Conservation (phyloP, 2,797 vertebrate species). For the Pipistrellus nathusii region DNA sequence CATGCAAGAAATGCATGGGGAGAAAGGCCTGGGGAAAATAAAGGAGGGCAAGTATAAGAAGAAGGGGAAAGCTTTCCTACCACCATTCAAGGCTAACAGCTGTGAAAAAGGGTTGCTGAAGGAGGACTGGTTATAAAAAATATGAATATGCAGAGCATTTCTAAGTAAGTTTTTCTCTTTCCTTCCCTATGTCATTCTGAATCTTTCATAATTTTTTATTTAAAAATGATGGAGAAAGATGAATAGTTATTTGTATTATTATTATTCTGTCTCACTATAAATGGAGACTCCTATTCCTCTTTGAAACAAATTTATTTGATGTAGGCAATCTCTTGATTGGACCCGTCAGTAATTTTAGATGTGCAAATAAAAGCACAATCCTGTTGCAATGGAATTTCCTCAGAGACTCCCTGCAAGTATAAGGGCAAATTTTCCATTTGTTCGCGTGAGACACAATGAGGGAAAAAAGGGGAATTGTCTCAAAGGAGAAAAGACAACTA, state of each 20-base stretch:
- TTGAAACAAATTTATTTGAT: not conserved
- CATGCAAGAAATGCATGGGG: not conserved
- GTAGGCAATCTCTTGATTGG: not conserved
- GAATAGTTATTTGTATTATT: not conserved
- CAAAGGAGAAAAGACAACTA: not conserved
- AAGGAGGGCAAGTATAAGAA: not conserved
- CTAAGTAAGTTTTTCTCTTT: not conserved
- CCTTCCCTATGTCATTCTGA: not conserved
- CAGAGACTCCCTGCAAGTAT: not conserved
- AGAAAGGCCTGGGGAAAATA: not conserved
- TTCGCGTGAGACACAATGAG: not conserved
- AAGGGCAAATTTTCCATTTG: not conserved
- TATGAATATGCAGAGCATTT: not conserved
- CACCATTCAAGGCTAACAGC: not conserved
- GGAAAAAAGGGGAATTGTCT: not conserved
- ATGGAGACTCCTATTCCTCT: not conserved
- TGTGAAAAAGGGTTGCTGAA: not conserved
- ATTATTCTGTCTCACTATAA: not conserved
- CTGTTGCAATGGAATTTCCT: not conserved
- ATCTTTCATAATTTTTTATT: not conserved
- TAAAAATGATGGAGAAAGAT: not conserved
- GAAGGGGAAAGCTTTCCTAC: rapidly evolving
- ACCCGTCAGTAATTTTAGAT: not conserved
- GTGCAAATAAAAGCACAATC: not conserved
- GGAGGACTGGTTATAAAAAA: not conserved